Percentiles rank a stretch among this genome's conserved stretches.
Conservation (phyloP, 2,797 vertebrate genomes). For the Kryptolebias ocellatus region DNA sequence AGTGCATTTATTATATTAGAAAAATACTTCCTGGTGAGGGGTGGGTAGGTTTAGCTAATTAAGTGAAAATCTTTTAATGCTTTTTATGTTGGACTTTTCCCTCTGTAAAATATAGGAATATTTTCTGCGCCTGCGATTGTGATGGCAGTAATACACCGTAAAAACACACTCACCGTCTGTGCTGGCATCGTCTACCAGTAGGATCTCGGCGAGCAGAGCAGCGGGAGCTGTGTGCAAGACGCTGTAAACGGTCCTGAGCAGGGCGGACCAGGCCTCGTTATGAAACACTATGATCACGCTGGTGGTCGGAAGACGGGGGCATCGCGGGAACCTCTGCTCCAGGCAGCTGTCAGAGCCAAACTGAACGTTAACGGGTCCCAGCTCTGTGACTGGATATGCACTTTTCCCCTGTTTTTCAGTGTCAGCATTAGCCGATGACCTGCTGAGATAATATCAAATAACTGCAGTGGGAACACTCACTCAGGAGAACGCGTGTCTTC, state of each 20-base stretch:
- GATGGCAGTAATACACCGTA: too few relatives aligned
- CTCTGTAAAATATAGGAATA: not conserved
- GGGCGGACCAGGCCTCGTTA: slow-evolving; percentile 77
- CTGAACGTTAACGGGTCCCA: slow-evolving; percentile 14
- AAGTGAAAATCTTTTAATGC: not conserved
- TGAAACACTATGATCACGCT: slow-evolving; percentile 89
- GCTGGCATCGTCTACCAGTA: slow-evolving; percentile 89
- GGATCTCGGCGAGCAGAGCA: slow-evolving; percentile 82
- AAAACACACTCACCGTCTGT: slow-evolving; percentile 74
- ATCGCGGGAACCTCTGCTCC: slow-evolving; percentile 82
- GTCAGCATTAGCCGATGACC: not conserved
- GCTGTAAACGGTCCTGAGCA: slow-evolving; percentile 85
- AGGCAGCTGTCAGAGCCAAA: slow-evolving; percentile 76
- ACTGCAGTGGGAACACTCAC: slow-evolving; percentile 70
- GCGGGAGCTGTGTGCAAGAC: slow-evolving; percentile 85
- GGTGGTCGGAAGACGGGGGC: slow-evolving; percentile 83
- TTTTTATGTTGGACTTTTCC: not conserved
- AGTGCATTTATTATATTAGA: too few relatives aligned
- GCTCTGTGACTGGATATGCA: not conserved
- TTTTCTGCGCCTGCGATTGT: not conserved
- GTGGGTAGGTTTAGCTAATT: too few relatives aligned
- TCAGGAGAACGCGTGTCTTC: slow-evolving; percentile 84
- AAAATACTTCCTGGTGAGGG: too few relatives aligned
- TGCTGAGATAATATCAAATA: not conserved
- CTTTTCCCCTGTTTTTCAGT: not conserved